Evolutionary conservation across 2,113 vertebrate genomes (phyloP).

Genomic region (Oreochromis tanganicae): DNA sequence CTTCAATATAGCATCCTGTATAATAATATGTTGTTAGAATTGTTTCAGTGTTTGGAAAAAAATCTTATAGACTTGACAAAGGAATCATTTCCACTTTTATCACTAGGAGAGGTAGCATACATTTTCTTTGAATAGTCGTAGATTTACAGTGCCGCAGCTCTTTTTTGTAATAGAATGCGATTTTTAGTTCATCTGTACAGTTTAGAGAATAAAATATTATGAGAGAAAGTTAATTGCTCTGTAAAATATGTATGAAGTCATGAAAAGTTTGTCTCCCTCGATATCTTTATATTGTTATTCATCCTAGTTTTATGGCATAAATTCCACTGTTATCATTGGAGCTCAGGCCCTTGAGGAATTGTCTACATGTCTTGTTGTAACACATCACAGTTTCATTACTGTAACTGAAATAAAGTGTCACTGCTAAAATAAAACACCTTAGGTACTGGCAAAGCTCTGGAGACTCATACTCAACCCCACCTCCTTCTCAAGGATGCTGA

Average conservation of each 20-base stretch:
- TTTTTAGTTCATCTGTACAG: not conserved
- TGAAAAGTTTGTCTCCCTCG: conserved; percentile 22
- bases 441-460: conserved; percentile 33
- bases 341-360: conserved; percentile 14
- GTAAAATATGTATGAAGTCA: conserved; percentile 31
- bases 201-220: conserved; percentile 2
- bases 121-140: not conserved
- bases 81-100: not conserved
- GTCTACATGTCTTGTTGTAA: conserved; percentile 21
- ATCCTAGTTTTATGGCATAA: not conserved
- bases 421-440: conserved; percentile 52
- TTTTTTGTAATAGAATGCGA: not conserved
- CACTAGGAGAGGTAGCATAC: not conserved
- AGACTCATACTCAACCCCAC: conserved; percentile 5
- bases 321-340: conserved; percentile 1
- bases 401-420: conserved; percentile 63
- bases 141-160: not conserved
- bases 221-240: conserved; percentile 10
- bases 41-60: not conserved
- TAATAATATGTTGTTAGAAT: not conserved
- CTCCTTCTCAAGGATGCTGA: conserved; percentile 35
- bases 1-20: not conserved
- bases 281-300: conserved; percentile 7
- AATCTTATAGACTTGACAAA: not conserved
- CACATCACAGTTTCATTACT: conserved; percentile 58